These are phyloP conservation scores for Danaus melanippus DNA, from an alignment of 1,140 invertebrate genomes.

Conservation along the genomic window DNA sequence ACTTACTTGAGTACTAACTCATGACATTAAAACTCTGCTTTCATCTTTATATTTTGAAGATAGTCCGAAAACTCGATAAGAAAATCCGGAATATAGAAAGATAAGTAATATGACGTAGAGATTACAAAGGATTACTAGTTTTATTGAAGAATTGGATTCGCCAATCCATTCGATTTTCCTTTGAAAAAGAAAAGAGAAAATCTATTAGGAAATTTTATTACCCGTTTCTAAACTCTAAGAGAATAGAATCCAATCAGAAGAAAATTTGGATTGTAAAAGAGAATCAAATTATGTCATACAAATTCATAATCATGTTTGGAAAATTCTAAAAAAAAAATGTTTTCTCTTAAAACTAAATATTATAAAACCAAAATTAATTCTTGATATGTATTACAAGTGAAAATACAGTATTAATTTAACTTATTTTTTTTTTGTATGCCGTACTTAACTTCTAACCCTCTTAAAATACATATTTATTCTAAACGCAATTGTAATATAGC, in stretches of 20 bases:
- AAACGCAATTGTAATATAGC: too few species aligned
- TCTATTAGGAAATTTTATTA: slow-evolving; percentile 10
- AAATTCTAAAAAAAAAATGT: neutral
- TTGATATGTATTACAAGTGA: slow-evolving; percentile 3
- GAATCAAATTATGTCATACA: too few species aligned
- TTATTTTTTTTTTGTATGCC: too few species aligned
- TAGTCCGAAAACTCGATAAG: slow-evolving; percentile 7
- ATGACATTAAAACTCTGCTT: slow-evolving; percentile 4
- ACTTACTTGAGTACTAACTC: too few species aligned
- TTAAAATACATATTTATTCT: too few species aligned
- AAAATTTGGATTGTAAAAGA: too few species aligned
- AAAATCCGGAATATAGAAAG: slow-evolving; percentile 4
- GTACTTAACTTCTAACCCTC: too few species aligned
- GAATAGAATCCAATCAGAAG: too few species aligned
- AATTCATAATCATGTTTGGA: neutral
- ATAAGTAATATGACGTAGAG: slow-evolving; percentile 2
- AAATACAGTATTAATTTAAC: too few species aligned
- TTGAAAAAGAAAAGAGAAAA: slow-evolving; percentile 10
- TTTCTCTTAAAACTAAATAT: neutral
- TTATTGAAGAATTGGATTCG: slow-evolving; percentile 13
- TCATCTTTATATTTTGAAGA: slow-evolving; percentile 1
- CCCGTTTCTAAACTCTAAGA: too few species aligned
- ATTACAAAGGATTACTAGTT: slow-evolving; percentile 14
- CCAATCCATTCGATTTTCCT: slow-evolving; percentile 13
- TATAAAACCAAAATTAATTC: slow-evolving; percentile 1